Conservation (phyloP, 2,888 invertebrate genomes). For the Volucella inflata region DNA sequence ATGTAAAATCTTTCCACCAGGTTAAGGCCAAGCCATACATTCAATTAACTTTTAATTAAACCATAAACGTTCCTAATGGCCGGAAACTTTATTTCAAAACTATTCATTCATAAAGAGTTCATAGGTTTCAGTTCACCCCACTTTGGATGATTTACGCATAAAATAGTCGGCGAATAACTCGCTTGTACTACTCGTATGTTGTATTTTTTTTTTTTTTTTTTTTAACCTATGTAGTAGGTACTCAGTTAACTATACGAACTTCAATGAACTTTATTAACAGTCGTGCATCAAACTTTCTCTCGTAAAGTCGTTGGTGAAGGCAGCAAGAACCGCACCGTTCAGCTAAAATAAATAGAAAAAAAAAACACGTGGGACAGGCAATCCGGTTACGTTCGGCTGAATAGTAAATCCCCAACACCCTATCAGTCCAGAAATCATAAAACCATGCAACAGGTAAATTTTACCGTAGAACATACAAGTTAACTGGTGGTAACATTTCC, state of each 20-base stretch:
- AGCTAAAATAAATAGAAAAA: slow-evolving; percentile 32
- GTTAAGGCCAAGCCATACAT: slow-evolving; percentile 31
- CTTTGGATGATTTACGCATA: slow-evolving; percentile 28
- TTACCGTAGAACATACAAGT: slow-evolving; percentile 39
- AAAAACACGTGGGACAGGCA: slow-evolving; percentile 67
- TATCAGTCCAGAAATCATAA: slow-evolving; percentile 47
- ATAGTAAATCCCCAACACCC: slow-evolving; percentile 44
- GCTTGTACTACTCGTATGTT: neutral
- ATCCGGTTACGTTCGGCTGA: slow-evolving; percentile 52
- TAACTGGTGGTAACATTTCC: slow-evolving; percentile 21
- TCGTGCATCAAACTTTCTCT: slow-evolving; percentile 68
- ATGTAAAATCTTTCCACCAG: slow-evolving; percentile 18
- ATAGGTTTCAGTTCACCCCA: slow-evolving; percentile 11
- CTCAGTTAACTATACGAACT: slow-evolving; percentile 30
- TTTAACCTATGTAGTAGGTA: slow-evolving; percentile 35
- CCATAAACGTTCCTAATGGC: slow-evolving; percentile 53
- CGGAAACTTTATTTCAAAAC: slow-evolving; percentile 54
- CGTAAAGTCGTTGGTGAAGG: slow-evolving; percentile 26
- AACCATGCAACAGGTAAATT: slow-evolving; percentile 65
- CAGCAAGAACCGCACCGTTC: slow-evolving; percentile 25
- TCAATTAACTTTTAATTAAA: slow-evolving; percentile 50
- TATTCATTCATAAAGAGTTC: slow-evolving; percentile 38
- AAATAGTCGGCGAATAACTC: slow-evolving; percentile 46
- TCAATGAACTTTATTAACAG: slow-evolving; percentile 55
- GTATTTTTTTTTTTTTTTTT: slow-evolving; percentile 16